A percentile compares a stretch with the other conserved stretches of the same genome.
These are phyloP conservation scores for Hyposoter didymator DNA, from an alignment of 2,888 invertebrate species.

Conservation along the genomic window DNA sequence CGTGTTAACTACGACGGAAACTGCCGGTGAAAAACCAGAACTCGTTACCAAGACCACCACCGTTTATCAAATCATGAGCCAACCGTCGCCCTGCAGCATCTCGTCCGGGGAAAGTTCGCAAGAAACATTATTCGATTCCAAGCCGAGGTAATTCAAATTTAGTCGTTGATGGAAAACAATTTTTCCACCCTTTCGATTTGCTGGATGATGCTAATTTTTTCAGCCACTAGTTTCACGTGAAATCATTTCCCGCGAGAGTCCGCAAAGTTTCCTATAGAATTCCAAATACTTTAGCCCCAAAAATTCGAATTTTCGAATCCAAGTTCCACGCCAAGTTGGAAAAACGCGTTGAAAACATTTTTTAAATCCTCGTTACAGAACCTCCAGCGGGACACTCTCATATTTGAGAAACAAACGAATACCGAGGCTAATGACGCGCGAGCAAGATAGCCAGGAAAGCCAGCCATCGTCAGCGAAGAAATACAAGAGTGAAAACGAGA, in stretches of 20 bases:
- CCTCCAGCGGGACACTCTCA: slow-evolving; percentile 77
- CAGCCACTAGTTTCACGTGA: too few species aligned
- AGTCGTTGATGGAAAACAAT: not conserved
- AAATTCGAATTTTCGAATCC: too few species aligned
- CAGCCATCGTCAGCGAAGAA: slow-evolving; percentile 76
- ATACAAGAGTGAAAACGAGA: slow-evolving; percentile 78
- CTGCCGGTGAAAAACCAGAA: slow-evolving; percentile 52
- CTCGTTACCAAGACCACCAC: slow-evolving; percentile 63
- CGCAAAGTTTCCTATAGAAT: too few species aligned
- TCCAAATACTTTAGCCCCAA: too few species aligned
- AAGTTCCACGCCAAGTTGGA: too few species aligned
- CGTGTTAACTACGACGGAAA: slow-evolving; percentile 55
- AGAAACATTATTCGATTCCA: slow-evolving; percentile 74
- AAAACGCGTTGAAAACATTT: not conserved
- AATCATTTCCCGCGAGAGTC: too few species aligned
- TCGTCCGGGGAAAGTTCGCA: slow-evolving; percentile 71
- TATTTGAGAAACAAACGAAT: slow-evolving; percentile 81
- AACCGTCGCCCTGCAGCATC: slow-evolving; percentile 64
- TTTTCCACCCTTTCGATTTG: too few species aligned
- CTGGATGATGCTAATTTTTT: too few species aligned
- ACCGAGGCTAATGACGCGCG: slow-evolving; percentile 78
- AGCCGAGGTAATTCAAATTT: slow-evolving; percentile 72
- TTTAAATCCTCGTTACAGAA: slow-evolving; percentile 68
- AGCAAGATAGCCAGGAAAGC: slow-evolving; percentile 76
- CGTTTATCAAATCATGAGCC: slow-evolving; percentile 74